Base-by-base conservation (phyloP, 2,797 vertebrate species). In the Leptoclinus maculatus region DNA sequence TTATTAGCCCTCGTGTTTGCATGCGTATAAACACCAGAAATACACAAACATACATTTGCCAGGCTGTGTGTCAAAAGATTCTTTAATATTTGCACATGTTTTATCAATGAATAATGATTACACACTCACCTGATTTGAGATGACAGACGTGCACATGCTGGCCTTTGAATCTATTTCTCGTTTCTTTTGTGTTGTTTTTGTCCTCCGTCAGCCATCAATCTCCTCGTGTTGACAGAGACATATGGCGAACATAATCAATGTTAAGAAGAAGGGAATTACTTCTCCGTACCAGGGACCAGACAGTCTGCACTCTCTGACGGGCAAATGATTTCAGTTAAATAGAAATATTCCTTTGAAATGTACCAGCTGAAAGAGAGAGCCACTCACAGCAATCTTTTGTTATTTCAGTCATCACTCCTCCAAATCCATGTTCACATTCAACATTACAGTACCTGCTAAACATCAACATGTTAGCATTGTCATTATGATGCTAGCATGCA, bases 41-140 rank as follows among this genome's bases (percentile, higher is more conserved):
- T n/a, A 49, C 47, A 74, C 38, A 77, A 3, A 67, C 49, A 51
- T 39, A 41, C 14, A 79, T 84, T 75, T 71, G 7, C 66, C 39
- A 53, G 7, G 25, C 49, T 54, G 12, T 29, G 12, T 69, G 56
- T 69, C 62, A 82, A 76, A 81, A 53, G 7, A 68, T 29, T 63
- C 27, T 71, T 58, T 75, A 27, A 71, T 79, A 34, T 74, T 71
- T 27, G 43, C 5, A 10, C 12, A 3, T 57, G 57, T 80, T 90
- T 85, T 77, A 71, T 87, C 59, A 78, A 66, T 84, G 81, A 88
- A 80, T 85, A 79, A 68, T 83, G 74, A 82, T 78, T 64, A 81
- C 29, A 65, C 51, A 83, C 63, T 70, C 59, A 45, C 43, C 17
- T 77, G 74, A 77, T 76, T 25, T 39, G 34, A 75, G 78, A 68